Evolutionary conservation across 1,140 invertebrate species (phyloP).

Genomic region (Cephus cinctus): DNA sequence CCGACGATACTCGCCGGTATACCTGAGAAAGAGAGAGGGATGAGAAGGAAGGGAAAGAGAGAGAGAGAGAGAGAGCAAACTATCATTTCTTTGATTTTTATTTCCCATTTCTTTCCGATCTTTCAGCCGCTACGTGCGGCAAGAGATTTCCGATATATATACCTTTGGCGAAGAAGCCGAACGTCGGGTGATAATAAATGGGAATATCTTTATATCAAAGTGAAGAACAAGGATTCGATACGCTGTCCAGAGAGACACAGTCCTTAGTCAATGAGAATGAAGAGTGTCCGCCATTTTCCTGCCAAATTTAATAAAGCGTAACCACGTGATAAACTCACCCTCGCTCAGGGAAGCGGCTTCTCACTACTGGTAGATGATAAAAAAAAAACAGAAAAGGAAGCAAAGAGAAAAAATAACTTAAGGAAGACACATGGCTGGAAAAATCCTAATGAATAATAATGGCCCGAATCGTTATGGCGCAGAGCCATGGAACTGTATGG

Average conservation of each 20-base stretch:
- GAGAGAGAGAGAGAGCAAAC: too few species aligned
- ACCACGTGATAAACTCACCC: slow-evolving; percentile 37
- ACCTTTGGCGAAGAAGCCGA: slow-evolving; percentile 7
- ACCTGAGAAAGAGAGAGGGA: slow-evolving; percentile 17
- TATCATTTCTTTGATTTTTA: too few species aligned
- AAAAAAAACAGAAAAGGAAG: neutral
- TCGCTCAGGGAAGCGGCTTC: slow-evolving; percentile 33
- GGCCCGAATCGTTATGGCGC: slow-evolving; percentile 20
- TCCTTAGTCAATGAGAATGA: too few species aligned
- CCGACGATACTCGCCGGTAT: slow-evolving; percentile 12
- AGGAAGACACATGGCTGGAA: slow-evolving; percentile 41
- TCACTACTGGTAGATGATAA: slow-evolving; percentile 9
- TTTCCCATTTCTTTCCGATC: slow-evolving; percentile 11
- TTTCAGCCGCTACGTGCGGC: slow-evolving; percentile 10
- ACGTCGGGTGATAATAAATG: slow-evolving; percentile 17
- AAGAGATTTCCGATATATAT: slow-evolving; percentile 19
- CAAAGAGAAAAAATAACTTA: slow-evolving; percentile 31
- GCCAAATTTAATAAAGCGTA: slow-evolving; percentile 44
- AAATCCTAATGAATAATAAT: slow-evolving; percentile 45
- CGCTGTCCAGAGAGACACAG: too few species aligned
- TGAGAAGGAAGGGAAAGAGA: slow-evolving; percentile 19
- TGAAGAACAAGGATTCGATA: slow-evolving; percentile 6
- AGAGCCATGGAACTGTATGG: too few species aligned
- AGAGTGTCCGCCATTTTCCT: too few species aligned
- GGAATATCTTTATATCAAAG: slow-evolving; percentile 24